Percentiles rank a stretch among this genome's conserved stretches.
phyloP scores from a whole-genome alignment of 1,140 invertebrate species.

The Pinna nobilis region DNA sequence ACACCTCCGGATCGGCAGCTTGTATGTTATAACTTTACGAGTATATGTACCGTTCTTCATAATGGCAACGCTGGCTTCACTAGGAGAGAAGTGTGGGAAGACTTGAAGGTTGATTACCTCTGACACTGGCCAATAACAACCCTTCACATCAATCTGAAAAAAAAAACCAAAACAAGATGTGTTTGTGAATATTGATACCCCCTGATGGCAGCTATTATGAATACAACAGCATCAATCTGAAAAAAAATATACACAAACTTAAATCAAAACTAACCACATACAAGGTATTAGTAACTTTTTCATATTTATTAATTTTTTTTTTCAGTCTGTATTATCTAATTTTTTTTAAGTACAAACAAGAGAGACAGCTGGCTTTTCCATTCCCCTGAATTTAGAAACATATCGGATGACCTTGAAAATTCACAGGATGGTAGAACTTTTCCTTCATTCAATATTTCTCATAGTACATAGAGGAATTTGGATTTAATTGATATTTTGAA shows the following conservation, averaged over 20 bases:
- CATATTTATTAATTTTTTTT: too few relatives aligned
- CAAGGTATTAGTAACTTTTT: neutral
- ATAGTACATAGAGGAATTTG: too few relatives aligned
- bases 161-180: neutral
- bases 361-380: too few relatives aligned
- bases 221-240: neutral
- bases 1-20: constrained; percentile 49
- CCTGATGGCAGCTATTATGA: neutral
- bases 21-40: constrained; percentile 61
- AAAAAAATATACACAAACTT: neutral
- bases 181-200: neutral
- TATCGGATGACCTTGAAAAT: too few relatives aligned
- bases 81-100: constrained; percentile 62
- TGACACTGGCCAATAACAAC: constrained; percentile 65
- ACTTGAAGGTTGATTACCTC: constrained; percentile 64
- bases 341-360: too few relatives aligned
- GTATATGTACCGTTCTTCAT: constrained; percentile 59
- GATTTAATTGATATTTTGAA: too few relatives aligned
- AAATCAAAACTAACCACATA: neutral
- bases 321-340: too few relatives aligned
- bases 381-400: too few relatives aligned
- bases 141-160: constrained; percentile 54
- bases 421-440: too few relatives aligned
- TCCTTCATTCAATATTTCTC: too few relatives aligned
- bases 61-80: constrained; percentile 59